phyloP scores from a whole-genome alignment of 2,888 invertebrate genomes.

The Plutella xylostella region DNA sequence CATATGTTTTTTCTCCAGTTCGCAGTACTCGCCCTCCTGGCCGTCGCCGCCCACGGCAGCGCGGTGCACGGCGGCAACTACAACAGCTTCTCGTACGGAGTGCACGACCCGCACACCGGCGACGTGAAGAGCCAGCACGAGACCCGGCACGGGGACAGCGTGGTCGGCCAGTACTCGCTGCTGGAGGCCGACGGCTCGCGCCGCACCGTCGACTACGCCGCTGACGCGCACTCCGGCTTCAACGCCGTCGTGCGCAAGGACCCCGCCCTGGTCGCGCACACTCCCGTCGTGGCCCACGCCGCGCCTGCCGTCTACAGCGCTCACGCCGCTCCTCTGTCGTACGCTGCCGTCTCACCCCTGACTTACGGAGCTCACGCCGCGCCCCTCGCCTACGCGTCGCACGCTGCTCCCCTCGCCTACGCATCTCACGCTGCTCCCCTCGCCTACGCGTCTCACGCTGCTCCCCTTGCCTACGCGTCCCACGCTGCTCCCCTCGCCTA shows the following conservation, averaged over 20 bases:
- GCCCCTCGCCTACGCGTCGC: conserved; percentile 4
- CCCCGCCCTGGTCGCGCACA: conserved; percentile 36
- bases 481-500: conserved; percentile 20
- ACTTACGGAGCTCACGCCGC: conserved; percentile 18
- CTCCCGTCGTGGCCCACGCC: conserved; percentile 18
- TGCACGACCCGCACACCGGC: conserved; percentile 60
- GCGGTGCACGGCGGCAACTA: conserved; percentile 49
- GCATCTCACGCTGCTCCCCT: conserved; percentile 24
- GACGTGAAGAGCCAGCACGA: conserved; percentile 71
- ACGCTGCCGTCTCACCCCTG: conserved; percentile 20
- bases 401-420: conserved; percentile 27
- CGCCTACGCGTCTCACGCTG: conserved; percentile 9
- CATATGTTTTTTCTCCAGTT: conserved; percentile 35
- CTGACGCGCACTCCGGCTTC: conserved; percentile 40
- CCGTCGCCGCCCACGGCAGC: conserved; percentile 53
- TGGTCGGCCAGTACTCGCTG: conserved; percentile 64
- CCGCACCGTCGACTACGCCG: conserved; percentile 71
- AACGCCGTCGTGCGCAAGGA: conserved; percentile 44
- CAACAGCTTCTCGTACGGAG: conserved; percentile 59
- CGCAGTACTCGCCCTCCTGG: conserved; percentile 52
- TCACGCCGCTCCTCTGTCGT: conserved; percentile 17
- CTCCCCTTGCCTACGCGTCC: conserved; percentile 8
- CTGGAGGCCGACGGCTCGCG: conserved; percentile 73
- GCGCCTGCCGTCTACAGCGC: conserved; percentile 9
- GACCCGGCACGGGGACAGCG: conserved; percentile 73